Base-by-base conservation (phyloP, 2,888 invertebrate genomes). In the Cephalotes varians region DNA sequence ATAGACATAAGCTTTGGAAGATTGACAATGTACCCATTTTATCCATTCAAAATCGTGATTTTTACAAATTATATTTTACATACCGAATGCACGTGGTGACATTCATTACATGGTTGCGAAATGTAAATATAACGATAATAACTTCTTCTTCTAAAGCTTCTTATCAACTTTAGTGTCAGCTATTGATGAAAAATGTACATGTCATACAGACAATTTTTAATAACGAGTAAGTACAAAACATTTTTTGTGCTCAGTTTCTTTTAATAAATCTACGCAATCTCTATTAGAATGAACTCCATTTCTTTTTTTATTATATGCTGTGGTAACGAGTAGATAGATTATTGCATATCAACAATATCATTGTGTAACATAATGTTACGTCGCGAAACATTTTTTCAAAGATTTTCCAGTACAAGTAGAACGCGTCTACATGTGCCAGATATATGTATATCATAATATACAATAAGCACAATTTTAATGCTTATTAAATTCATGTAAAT, bases 11-110 rank as follows among this genome's bases (percentile, higher is more conserved):
- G 56, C 44, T 79, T 79, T 79, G 77, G 77, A 79, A 79, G 77
- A 79, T 79, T 69, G 77, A 79, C 77, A 79, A 79, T 69, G 18
- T 79, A 56, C 12, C 31, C 44, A 69, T 56, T 69, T 69, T 77
- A 21, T 47, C 34, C 69, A 79, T 69, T 79, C 69, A 74, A 37
- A 73, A 65, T 56, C 34, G 44, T 79, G 56, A 69, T 69, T 87
- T 87, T 80, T 77, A 79, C 84, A 87, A 88, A 87, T 81, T 69
- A 86, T 85, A 84, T 82, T 80, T 64, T 84, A 85, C 87, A 76
- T 81, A 76, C 62, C 64, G 69, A 65, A 87, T 67, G 47, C 87
- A 67, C 84, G 83, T 86, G 87, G 82, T 82, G 28, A 65, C 34
- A 44, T 69, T 69, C 54, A 54, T 67, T 65, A 40, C 40, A 1